Conservation (phyloP, 2,888 invertebrate genomes). For the Gibbula magus region DNA sequence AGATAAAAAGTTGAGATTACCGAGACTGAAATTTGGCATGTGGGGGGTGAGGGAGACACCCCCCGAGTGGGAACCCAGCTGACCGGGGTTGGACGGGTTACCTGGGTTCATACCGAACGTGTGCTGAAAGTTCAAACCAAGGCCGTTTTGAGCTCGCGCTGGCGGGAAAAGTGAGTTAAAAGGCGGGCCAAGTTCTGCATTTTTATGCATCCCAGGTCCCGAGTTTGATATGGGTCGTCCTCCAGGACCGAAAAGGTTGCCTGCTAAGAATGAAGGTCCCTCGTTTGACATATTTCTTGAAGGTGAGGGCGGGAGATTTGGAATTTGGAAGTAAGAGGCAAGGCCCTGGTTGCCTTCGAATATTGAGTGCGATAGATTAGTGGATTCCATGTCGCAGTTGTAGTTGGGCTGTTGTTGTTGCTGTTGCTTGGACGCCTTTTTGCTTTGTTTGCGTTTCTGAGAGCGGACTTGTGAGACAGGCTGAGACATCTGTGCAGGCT, state of each 20-base stretch:
- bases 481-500: slow-evolving; percentile 45
- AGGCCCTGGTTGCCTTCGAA: slow-evolving; percentile 65
- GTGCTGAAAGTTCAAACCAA: slow-evolving; percentile 70
- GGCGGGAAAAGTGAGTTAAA: slow-evolving; percentile 67
- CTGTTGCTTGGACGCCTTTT: slow-evolving; percentile 37
- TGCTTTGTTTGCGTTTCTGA: slow-evolving; percentile 38
- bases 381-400: slow-evolving; percentile 63
- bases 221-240: slow-evolving; percentile 61
- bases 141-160: slow-evolving; percentile 66
- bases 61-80: slow-evolving; percentile 44
- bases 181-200: slow-evolving; percentile 57
- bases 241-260: slow-evolving; percentile 65
- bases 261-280: slow-evolving; percentile 67
- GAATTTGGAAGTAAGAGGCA: slow-evolving; percentile 69
- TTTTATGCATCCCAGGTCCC: slow-evolving; percentile 62
- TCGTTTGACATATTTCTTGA: slow-evolving; percentile 65
- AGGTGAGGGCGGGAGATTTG: slow-evolving; percentile 66
- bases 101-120: slow-evolving; percentile 69
- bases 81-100: slow-evolving; percentile 32
- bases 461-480: slow-evolving; percentile 38
- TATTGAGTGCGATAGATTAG: slow-evolving; percentile 57
- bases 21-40: slow-evolving; percentile 72
- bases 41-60: slow-evolving; percentile 63
- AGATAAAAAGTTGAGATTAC: slow-evolving; percentile 67
- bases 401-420: slow-evolving; percentile 43